Conservation (phyloP, 2,888 invertebrate genomes). For the Heliconius charithonia region DNA sequence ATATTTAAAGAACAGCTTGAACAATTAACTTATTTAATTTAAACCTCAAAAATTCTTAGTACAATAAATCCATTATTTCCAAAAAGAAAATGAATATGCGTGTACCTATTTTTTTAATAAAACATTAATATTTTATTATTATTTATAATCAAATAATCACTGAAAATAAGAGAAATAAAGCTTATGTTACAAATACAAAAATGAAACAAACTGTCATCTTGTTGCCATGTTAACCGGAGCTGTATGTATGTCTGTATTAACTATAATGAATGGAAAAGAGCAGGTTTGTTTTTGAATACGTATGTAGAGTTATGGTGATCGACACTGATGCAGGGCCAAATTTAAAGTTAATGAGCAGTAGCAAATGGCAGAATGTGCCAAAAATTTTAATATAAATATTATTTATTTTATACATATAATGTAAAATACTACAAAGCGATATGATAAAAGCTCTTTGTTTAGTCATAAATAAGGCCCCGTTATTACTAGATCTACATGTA, state of each 20-base stretch:
- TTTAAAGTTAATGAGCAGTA: background rate
- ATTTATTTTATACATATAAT: background rate
- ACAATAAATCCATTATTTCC: too few species aligned
- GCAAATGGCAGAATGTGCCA: background rate
- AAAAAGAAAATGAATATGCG: too few species aligned
- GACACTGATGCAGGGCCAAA: background rate
- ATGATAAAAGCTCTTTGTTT: background rate
- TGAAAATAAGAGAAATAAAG: background rate
- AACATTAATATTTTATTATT: too few species aligned
- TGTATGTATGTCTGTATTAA: constrained; percentile 7
- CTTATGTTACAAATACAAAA: background rate
- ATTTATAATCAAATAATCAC: background rate
- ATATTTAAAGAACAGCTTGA: background rate
- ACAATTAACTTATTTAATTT: background rate
- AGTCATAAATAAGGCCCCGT: constrained; percentile 2
- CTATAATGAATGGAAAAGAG: constrained; percentile 15
- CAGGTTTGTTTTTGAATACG: background rate
- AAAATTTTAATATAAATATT: background rate
- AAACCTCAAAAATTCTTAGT: background rate
- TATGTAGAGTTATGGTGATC: background rate
- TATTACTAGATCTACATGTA: background rate
- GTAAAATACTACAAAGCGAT: background rate
- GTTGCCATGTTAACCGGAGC: constrained; percentile 22
- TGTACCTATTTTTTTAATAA: background rate
- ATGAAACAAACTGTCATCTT: background rate